Percentiles rank a stretch among this genome's conserved stretches.
Evolutionary conservation across 2,113 vertebrate species (phyloP).

Genomic region (Solea solea): DNA sequence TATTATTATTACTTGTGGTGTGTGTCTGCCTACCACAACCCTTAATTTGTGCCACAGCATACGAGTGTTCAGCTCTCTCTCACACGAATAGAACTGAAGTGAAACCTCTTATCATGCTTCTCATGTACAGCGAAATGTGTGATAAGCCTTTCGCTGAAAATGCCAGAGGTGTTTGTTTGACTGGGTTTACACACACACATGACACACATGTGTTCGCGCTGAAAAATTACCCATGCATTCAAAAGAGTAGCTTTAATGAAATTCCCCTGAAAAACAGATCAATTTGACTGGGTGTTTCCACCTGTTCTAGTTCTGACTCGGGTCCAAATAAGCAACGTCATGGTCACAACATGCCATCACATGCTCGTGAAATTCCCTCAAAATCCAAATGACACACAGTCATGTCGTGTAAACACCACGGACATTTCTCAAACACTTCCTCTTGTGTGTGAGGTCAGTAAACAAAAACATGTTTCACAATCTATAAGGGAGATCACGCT

Average conservation of each 20-base stretch:
- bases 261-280: constrained; percentile 38
- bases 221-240: constrained; percentile 28
- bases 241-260: constrained; percentile 16
- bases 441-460: constrained; percentile 1
- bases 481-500: too few relatives aligned
- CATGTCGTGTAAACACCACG: not conserved
- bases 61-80: too few relatives aligned
- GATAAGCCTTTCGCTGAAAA: too few relatives aligned
- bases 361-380: constrained; percentile 27
- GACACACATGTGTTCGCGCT: not conserved
- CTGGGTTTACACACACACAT: too few relatives aligned
- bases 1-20: too few relatives aligned
- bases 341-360: constrained; percentile 13
- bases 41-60: too few relatives aligned
- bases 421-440: constrained; percentile 29
- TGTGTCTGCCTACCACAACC: too few relatives aligned
- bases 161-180: too few relatives aligned
- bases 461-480: not conserved
- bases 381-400: not conserved
- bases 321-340: constrained; percentile 31
- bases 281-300: constrained; percentile 52
- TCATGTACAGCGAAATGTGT: too few relatives aligned
- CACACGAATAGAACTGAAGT: too few relatives aligned
- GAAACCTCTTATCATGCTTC: too few relatives aligned
- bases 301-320: not conserved